Evolutionary conservation across 1,140 invertebrate genomes (phyloP).

Genomic region (Campoletis sonorensis): DNA sequence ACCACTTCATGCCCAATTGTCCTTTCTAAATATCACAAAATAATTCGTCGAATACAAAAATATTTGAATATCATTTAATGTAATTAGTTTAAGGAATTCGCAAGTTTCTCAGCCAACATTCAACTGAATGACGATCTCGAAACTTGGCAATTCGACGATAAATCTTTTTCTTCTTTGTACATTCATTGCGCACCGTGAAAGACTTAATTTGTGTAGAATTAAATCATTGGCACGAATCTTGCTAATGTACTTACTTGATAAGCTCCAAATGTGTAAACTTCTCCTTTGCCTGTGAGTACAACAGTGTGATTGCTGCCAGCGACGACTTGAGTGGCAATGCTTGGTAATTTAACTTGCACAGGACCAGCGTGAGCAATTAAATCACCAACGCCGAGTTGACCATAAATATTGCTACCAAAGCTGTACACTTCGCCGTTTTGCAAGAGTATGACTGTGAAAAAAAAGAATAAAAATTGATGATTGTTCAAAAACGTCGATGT

Average conservation of each 20-base stretch:
- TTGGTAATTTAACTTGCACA: conserved; percentile 85
- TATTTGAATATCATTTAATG: too few species aligned
- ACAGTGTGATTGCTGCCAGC: conserved; percentile 97
- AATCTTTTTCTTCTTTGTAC: too few species aligned
- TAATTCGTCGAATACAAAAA: conserved; percentile 13
- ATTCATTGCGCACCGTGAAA: too few species aligned
- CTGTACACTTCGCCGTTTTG: conserved; percentile 89
- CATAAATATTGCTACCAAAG: conserved; percentile 96
- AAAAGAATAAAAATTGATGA: conserved; percentile 41
- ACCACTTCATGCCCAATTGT: conserved; percentile 86
- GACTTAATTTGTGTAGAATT: too few species aligned
- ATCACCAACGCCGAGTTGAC: conserved; percentile 95
- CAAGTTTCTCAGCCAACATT: too few species aligned
- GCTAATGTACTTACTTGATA: conserved; percentile 84
- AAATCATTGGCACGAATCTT: too few species aligned
- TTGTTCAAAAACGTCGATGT: too few species aligned
- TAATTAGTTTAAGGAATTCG: too few species aligned
- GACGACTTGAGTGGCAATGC: conserved; percentile 85
- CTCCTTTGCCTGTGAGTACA: conserved; percentile 91
- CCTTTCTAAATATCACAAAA: conserved; percentile 82
- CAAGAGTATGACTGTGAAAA: conserved; percentile 79
- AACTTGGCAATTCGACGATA: background rate
- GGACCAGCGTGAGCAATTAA: conserved; percentile 85
- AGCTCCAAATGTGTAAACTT: conserved; percentile 95
- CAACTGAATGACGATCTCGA: too few species aligned